Evolutionary conservation across 2,888 invertebrate genomes (phyloP).

Genomic region (Geotrupes spiniger): DNA sequence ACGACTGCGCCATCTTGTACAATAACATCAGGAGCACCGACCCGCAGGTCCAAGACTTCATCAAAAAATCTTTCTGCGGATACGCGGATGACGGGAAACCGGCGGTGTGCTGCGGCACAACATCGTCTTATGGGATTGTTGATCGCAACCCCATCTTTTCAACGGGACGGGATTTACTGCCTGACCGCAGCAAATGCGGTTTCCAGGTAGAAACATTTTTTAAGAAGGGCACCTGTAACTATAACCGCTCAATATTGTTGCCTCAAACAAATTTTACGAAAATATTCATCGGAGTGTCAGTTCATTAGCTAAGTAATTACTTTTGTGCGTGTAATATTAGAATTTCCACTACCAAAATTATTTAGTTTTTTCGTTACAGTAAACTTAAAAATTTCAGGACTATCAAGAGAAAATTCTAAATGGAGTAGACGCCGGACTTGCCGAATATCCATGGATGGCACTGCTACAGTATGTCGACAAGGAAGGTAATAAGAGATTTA

Average conservation of each 20-base stretch:
- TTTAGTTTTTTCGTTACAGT: too few species aligned
- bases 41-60: slow-evolving; percentile 40
- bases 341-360: too few species aligned
- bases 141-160: neutral
- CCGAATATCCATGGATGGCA: slow-evolving; percentile 53
- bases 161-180: neutral
- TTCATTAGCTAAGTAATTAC: too few species aligned
- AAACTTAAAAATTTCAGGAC: slow-evolving; percentile 7
- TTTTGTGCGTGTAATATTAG: too few species aligned
- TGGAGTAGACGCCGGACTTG: slow-evolving; percentile 46
- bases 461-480: slow-evolving; percentile 46
- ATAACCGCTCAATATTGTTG: too few species aligned
- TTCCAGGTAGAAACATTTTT: slow-evolving; percentile 12
- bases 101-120: slow-evolving; percentile 13
- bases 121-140: neutral
- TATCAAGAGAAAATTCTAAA: slow-evolving; percentile 38
- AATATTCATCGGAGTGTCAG: too few species aligned
- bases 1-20: slow-evolving; percentile 50
- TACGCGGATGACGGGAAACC: neutral
- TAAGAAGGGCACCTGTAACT: too few species aligned
- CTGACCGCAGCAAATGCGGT: slow-evolving; percentile 13
- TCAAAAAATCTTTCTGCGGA: slow-evolving; percentile 57
- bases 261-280: too few species aligned
- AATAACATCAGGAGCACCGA: slow-evolving; percentile 40
- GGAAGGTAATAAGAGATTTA: slow-evolving; percentile 27